Evolutionary conservation across 2,888 invertebrate genomes (phyloP).

Genomic region (Ornithoptera alexandrae): DNA sequence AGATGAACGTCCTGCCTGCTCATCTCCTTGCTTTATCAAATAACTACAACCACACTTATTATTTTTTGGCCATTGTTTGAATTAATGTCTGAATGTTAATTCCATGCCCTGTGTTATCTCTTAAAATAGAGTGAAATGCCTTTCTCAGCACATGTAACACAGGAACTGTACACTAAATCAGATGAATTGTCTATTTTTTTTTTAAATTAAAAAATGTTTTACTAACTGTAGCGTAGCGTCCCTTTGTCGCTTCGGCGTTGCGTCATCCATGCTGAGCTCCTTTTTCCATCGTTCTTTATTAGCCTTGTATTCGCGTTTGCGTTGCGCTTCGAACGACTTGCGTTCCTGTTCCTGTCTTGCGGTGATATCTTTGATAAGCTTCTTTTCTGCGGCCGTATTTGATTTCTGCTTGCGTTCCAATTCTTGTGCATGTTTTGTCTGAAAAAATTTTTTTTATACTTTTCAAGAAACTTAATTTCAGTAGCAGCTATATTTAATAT

Average conservation of each 20-base stretch:
- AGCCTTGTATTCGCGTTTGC: slow-evolving; percentile 97
- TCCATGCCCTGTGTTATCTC: no score
- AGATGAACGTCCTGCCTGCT: no score
- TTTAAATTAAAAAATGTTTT: slow-evolving; percentile 4
- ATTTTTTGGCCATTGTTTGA: no score
- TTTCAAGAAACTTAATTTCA: no score
- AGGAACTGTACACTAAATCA: not conserved
- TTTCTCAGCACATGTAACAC: no score
- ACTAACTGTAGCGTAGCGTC: slow-evolving; percentile 92
- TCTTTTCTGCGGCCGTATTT: slow-evolving; percentile 93
- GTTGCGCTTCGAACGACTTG: slow-evolving; percentile 93
- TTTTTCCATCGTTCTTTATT: slow-evolving; percentile 98
- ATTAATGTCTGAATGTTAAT: no score
- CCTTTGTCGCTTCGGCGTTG: slow-evolving; percentile 93
- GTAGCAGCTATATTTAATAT: no score
- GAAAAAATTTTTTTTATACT: slow-evolving; percentile 25
- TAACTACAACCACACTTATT: no score
- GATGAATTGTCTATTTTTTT: not conserved
- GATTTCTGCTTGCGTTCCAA: slow-evolving; percentile 90
- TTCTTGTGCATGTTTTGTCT: slow-evolving; percentile 88
- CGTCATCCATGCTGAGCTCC: slow-evolving; percentile 94
- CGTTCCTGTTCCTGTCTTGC: slow-evolving; percentile 94
- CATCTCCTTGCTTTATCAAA: no score
- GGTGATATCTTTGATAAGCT: slow-evolving; percentile 94
- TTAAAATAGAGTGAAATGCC: no score